Conservation (phyloP, 2,888 invertebrate genomes). For the Latrodectus hesperus region DNA sequence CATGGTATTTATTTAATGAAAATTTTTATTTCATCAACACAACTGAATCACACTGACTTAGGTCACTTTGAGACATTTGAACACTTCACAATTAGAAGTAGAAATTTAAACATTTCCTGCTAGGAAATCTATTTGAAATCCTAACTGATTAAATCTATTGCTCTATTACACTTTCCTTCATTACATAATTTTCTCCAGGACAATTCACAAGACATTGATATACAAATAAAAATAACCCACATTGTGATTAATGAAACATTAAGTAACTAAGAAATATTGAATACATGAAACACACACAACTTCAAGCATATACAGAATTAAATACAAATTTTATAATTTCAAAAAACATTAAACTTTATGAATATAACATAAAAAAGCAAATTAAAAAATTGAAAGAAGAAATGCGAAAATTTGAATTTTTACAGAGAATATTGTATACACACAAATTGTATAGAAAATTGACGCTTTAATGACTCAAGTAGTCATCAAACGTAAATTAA, state of each 20-base stretch:
- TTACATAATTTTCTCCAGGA: conserved; percentile 28
- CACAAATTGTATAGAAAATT: too few relatives aligned
- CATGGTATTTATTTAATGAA: conserved; percentile 33
- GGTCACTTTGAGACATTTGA: conserved; percentile 59
- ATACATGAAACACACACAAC: neutral
- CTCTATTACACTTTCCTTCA: conserved; percentile 62
- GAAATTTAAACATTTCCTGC: conserved; percentile 24
- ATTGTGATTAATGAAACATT: neutral
- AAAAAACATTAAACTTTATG: too few relatives aligned
- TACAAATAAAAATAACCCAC: neutral
- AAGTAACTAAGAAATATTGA: neutral
- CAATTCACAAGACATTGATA: conserved; percentile 15
- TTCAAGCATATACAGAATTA: conserved; percentile 4
- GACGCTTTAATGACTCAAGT: too few relatives aligned
- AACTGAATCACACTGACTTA: conserved; percentile 58
- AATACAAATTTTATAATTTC: neutral
- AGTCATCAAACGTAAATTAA: too few relatives aligned
- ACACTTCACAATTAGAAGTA: conserved; percentile 61
- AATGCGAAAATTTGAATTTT: too few relatives aligned
- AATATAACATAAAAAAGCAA: too few relatives aligned
- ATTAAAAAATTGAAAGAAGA: too few relatives aligned
- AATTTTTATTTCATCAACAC: conserved; percentile 60
- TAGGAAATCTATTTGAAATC: conserved; percentile 45
- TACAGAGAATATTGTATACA: too few relatives aligned
- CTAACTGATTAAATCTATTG: conserved; percentile 56